Evolutionary conservation across 2,113 vertebrate genomes (phyloP).

Genomic region (Antechinus flavipes): DNA sequence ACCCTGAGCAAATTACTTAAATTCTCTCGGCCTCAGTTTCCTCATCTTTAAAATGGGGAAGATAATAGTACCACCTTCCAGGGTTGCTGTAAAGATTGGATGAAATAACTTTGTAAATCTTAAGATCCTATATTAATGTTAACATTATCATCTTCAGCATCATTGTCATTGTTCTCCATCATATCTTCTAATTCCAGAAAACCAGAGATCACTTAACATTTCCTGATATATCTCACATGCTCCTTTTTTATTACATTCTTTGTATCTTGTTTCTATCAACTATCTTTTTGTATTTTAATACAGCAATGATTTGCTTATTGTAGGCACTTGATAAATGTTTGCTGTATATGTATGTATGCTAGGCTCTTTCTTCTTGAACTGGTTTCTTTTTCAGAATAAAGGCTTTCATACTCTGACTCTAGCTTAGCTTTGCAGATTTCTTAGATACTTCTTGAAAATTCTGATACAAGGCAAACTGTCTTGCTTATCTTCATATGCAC

Average conservation of each 20-base stretch:
- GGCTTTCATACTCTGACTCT: background rate
- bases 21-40: background rate
- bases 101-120: background rate
- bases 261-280: background rate
- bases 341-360: background rate
- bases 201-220: background rate
- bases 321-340: background rate
- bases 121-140: background rate
- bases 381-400: background rate
- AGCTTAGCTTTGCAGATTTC: background rate
- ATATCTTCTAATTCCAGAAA: background rate
- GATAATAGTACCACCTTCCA: background rate
- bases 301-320: background rate
- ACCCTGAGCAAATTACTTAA: background rate
- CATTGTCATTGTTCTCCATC: background rate
- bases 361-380: background rate
- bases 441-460: background rate
- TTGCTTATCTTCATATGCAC: background rate
- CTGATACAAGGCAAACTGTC: background rate
- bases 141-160: background rate
- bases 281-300: background rate
- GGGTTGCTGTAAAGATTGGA: background rate
- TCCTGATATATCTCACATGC: background rate
- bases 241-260: background rate
- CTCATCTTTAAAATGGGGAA: background rate